Evolutionary conservation across 1,140 invertebrate species (phyloP), one percentile per base, ranked within the genome.

Genomic region (Wasmannia auropunctata): DNA sequence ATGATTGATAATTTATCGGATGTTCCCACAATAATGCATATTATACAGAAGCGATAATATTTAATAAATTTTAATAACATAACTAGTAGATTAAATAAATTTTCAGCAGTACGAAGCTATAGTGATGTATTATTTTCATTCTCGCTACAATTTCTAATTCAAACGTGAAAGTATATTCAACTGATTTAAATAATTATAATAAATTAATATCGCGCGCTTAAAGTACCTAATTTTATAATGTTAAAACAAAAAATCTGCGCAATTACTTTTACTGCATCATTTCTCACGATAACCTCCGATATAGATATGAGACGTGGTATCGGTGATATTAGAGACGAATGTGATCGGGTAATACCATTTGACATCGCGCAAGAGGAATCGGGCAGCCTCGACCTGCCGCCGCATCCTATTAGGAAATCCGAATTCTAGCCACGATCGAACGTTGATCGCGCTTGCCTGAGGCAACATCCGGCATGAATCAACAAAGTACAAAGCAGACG

Each of bases 401-500:
- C 75, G 67, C 77, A 86, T 76, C 81, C 43, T 40, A 81, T 88
- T 80, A 70, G 62, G 67, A 88, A 91, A 90, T 91, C 79, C 86
- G 58, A 87, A 91, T 91, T 91, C 90, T 69, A 86, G 81, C 74
- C 88, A 88, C 89, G 88, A 87, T 86, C 86, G 65, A 58, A 51
- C 65, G 75, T 86, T 81, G 58, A 85, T 85, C 63, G 69, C 65
- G 83, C 62, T 86, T 75, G 76, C 87, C 86, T 91, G 91, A 88
- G 83, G 92, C 91, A 92, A 93, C 92, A 93, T 93, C 92, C 92
- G 92, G 92, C 88, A 87, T 91, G 92, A 93, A 92, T 93, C 91
- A 92, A 92, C 90, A 56, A 77, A 72, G 85, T 87, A 89, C 87
- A 91, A 92, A 89, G 81, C 62, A 49, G 79, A 72, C 70, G 49